Evolutionary conservation across 2,113 vertebrate genomes (phyloP), one percentile per base, ranked within the genome.

Genomic region (Stegastes partitus): DNA sequence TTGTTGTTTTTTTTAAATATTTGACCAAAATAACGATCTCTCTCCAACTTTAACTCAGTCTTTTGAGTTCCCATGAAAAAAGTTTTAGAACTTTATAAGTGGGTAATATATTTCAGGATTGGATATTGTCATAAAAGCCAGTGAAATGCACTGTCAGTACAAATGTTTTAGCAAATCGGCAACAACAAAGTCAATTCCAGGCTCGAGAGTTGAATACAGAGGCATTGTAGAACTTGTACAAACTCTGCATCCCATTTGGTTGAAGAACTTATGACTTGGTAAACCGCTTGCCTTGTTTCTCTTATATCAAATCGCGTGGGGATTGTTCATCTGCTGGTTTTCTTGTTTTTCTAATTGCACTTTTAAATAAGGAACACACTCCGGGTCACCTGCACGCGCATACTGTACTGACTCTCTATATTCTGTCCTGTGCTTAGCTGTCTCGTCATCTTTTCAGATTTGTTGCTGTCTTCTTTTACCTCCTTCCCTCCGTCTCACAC

Each of bases 391-490:
- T 49, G 19, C 47, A 28, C 26, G 16, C 51, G 25, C 34, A 31
- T 37, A 22, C 58, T 61, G 44, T 25, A 19, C 62, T 45, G 59
- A 77, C 65, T 45, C 49, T 66, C 12, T 73, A 15, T 56, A n/a
- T 64, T 70, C 58, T 67, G 53, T 57, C 71, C 68, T 21, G 4
- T 39, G 12, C 68, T 74, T 65, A 49, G 56, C 47, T 45, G 74
- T 86, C 79, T 79, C 56, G 9, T 83, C 81, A 80, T 80, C 65
- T 70, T 76, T 70, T 21, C 12, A 64, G 72, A 77, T 84, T 57
- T 78, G 58, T 56, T 72, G 77, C 51, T 61, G 64, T 78, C 34
- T 15, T 71, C 76, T 23, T 77, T 49, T 83, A 55, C 74, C 74
- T 68, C 72, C 22, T 34, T 58, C 68, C 56, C 63, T 71, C 34